These are phyloP conservation scores for Tiliacea aurago DNA, from an alignment of 2,888 invertebrate genomes.

Conservation along the genomic window DNA sequence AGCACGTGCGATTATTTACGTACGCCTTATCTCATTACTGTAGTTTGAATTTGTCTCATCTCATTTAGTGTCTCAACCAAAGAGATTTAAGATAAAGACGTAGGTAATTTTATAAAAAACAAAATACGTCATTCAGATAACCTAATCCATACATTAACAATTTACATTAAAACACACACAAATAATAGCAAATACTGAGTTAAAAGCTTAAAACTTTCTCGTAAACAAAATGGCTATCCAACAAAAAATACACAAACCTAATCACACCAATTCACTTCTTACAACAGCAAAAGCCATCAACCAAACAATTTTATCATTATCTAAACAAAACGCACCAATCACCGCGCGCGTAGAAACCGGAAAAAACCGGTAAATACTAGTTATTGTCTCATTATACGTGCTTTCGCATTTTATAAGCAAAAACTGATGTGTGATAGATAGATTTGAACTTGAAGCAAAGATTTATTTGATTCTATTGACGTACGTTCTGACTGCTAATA, in stretches of 20 bases:
- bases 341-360: slow-evolving; percentile 33
- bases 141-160: too few species aligned
- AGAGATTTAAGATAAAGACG: too few species aligned
- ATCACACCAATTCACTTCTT: slow-evolving; percentile 57
- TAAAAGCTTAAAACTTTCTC: not conserved
- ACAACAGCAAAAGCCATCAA: slow-evolving; percentile 32
- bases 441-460: slow-evolving; percentile 65
- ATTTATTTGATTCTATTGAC: slow-evolving; percentile 65
- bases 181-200: slow-evolving; percentile 3
- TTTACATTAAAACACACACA: too few species aligned
- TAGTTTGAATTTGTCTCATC: not conserved
- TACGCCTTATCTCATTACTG: slow-evolving; percentile 1
- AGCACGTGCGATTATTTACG: too few species aligned
- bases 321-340: slow-evolving; percentile 58
- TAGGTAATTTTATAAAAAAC: too few species aligned
- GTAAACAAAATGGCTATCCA: not conserved
- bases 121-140: too few species aligned
- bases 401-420: slow-evolving; percentile 68
- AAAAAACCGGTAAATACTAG: slow-evolving; percentile 62
- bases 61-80: not conserved
- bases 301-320: slow-evolving; percentile 55
- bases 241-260: slow-evolving; percentile 39
- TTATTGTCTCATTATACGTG: slow-evolving; percentile 63
- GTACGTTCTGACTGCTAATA: slow-evolving; percentile 46
- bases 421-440: slow-evolving; percentile 65